A percentile compares a stretch with the other conserved stretches of the same genome.
These are phyloP conservation scores for Aptenodytes patagonicus DNA, from an alignment of 2,113 vertebrate species.

Conservation along the genomic window DNA sequence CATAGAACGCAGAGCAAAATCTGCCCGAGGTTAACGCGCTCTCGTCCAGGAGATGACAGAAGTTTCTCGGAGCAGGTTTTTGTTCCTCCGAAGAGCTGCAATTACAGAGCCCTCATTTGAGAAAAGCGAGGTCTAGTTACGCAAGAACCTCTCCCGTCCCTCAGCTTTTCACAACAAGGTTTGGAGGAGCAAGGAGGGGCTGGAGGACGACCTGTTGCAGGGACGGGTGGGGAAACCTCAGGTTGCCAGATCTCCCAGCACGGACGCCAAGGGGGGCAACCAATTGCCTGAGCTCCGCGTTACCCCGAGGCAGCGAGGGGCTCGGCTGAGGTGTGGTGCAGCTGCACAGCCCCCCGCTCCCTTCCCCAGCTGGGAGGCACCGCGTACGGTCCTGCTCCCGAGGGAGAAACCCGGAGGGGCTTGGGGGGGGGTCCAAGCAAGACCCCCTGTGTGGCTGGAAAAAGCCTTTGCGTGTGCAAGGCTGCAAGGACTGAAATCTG, in stretches of 20 bases:
- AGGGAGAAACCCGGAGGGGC: background rate
- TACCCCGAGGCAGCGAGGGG: background rate
- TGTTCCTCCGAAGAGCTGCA: background rate
- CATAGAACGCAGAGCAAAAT: background rate
- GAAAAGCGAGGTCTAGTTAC: background rate
- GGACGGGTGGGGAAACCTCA: fast-evolving
- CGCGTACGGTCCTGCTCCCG: background rate
- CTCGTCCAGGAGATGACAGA: background rate
- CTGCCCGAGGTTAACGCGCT: fast-evolving
- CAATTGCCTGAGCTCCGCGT: fast-evolving
- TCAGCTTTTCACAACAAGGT: background rate
- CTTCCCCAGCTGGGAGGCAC: background rate
- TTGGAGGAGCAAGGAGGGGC: background rate
- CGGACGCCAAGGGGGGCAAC: background rate
- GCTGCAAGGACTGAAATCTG: background rate
- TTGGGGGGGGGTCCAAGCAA: background rate
- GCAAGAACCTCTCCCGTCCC: background rate
- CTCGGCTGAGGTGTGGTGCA: background rate
- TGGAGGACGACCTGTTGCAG: background rate
- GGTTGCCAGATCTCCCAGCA: background rate
- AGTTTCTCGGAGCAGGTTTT: background rate
- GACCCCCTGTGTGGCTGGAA: background rate
- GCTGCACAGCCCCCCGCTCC: background rate
- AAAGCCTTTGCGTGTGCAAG: background rate
- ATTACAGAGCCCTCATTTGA: background rate